phyloP scores from a whole-genome alignment of 2,797 vertebrate species.

The Gila robusta region DNA sequence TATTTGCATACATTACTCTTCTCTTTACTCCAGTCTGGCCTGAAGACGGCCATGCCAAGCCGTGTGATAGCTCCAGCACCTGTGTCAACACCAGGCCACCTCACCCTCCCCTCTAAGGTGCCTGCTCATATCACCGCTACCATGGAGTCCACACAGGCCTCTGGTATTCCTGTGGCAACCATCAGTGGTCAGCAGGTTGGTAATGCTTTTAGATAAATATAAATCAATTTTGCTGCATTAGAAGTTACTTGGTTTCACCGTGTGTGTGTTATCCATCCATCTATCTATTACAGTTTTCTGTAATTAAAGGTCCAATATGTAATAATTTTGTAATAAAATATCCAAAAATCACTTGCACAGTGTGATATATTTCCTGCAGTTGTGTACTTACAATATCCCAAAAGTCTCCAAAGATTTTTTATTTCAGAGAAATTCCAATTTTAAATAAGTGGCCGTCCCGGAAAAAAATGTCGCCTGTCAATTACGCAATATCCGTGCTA shows the following conservation, averaged over 20 bases:
- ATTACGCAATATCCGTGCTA: too few species aligned
- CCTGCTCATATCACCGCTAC: conserved; percentile 92
- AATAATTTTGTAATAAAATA: too few species aligned
- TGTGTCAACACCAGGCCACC: conserved; percentile 84
- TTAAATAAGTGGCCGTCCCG: too few species aligned
- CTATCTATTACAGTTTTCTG: neutral
- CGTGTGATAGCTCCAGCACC: conserved; percentile 97
- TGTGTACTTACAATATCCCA: too few species aligned
- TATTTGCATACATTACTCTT: neutral
- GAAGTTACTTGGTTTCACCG: too few species aligned
- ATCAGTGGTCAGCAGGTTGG: conserved; percentile 98
- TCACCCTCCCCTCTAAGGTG: conserved; percentile 90
- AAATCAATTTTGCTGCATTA: neutral
- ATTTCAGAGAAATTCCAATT: too few species aligned
- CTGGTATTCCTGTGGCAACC: conserved; percentile 94
- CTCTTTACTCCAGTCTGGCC: conserved; percentile 81
- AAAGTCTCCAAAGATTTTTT: too few species aligned
- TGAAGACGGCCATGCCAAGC: conserved; percentile 93
- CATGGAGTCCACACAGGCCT: conserved; percentile 91
- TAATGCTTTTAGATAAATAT: neutral
- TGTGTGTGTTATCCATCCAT: too few species aligned
- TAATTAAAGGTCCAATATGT: neutral
- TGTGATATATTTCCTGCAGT: too few species aligned
- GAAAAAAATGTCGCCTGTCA: too few species aligned
- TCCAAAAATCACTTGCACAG: too few species aligned